A percentile compares a stretch with the other conserved stretches of the same genome.
Evolutionary conservation across 2,888 invertebrate genomes (phyloP).

Genomic region (Epirrita christyi): DNA sequence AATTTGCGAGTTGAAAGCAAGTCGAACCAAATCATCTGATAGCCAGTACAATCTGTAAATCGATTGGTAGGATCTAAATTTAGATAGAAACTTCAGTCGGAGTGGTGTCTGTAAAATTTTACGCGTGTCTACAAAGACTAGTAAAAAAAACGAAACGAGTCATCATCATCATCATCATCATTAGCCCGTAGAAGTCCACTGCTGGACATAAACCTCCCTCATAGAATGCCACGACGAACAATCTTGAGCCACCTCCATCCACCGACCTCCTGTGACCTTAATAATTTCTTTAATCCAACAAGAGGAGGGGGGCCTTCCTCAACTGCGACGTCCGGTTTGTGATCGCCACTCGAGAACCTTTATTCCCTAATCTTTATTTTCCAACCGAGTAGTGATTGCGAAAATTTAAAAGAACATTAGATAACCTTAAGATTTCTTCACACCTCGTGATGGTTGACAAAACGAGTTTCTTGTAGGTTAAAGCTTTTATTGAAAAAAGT

Average conservation of each 20-base stretch:
- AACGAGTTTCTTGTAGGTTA: constrained; percentile 4
- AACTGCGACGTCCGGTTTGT: too few species aligned
- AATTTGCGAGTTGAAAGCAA: background rate
- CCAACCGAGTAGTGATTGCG: background rate
- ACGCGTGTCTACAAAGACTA: background rate
- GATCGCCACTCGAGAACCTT: too few species aligned
- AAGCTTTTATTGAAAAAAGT: constrained; percentile 7
- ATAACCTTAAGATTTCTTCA: constrained; percentile 12
- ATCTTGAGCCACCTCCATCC: too few species aligned
- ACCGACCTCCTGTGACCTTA: too few species aligned
- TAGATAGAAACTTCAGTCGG: constrained; percentile 40
- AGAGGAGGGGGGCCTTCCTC: too few species aligned
- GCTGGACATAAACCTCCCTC: too few species aligned
- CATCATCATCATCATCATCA: too few species aligned
- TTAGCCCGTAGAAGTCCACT: too few species aligned
- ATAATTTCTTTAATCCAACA: too few species aligned
- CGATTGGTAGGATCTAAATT: constrained; percentile 41
- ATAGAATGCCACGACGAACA: too few species aligned
- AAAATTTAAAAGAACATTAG: constrained; percentile 8
- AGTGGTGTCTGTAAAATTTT: constrained; percentile 39
- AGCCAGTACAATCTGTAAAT: constrained; percentile 14
- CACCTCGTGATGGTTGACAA: constrained; percentile 8
- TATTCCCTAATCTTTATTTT: too few species aligned
- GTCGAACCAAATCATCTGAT: constrained; percentile 2
- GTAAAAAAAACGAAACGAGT: constrained; percentile 5